Evolutionary conservation across 2,888 invertebrate species (phyloP).

Genomic region (Calameuta idolon): DNA sequence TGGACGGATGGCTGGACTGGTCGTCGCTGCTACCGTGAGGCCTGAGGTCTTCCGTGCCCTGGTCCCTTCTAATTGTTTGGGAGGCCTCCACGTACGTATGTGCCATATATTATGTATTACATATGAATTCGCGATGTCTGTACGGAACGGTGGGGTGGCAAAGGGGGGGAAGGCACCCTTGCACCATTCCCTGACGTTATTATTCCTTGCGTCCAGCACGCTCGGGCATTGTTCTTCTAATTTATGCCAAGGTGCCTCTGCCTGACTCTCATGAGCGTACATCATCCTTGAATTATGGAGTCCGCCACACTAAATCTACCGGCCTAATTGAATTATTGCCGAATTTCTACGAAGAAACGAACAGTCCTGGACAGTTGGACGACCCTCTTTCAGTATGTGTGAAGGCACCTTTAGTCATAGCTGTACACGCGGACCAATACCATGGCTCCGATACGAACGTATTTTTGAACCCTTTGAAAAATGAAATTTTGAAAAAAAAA

Average conservation of each 20-base stretch:
- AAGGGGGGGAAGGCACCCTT: background rate
- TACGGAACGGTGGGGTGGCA: background rate
- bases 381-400: background rate
- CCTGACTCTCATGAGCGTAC: conserved; percentile 35
- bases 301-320: conserved; percentile 57
- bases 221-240: conserved; percentile 60
- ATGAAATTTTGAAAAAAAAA: background rate
- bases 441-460: background rate
- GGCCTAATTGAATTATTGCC: conserved; percentile 64
- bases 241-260: conserved; percentile 53
- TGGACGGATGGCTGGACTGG: conserved; percentile 22
- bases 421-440: background rate
- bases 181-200: conserved; percentile 3
- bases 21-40: conserved; percentile 17
- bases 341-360: conserved; percentile 38
- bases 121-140: conserved; percentile 36
- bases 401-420: background rate
- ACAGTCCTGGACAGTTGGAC: background rate
- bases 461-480: background rate
- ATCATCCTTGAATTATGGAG: conserved; percentile 61
- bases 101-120: conserved; percentile 26
- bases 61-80: conserved; percentile 59
- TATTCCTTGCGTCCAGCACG: conserved; percentile 6
- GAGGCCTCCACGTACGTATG: conserved; percentile 45
- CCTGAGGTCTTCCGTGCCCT: background rate